These are phyloP conservation scores for Melipona beecheii DNA, from an alignment of 2,888 invertebrate species.

Conservation along the genomic window DNA sequence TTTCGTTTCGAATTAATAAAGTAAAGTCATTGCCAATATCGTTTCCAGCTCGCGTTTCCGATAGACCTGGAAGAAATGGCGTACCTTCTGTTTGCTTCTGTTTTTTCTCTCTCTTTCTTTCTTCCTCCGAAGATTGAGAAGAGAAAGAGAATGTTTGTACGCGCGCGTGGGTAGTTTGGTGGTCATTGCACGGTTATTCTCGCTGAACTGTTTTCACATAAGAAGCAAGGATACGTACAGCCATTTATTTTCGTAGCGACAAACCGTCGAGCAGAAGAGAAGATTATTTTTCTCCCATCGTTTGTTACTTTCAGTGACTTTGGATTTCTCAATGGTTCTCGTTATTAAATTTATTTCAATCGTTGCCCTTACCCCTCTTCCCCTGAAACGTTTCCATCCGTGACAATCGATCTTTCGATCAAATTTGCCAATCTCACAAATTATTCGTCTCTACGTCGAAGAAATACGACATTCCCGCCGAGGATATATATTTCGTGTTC, in stretches of 20 bases:
- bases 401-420: background rate
- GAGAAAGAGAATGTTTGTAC: background rate
- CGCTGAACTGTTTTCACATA: background rate
- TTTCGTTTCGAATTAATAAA: background rate
- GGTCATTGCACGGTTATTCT: background rate
- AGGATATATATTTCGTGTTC: background rate
- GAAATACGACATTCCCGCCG: too few species aligned
- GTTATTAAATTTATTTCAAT: slow-evolving; percentile 26
- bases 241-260: slow-evolving; percentile 43
- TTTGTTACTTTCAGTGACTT: slow-evolving; percentile 38
- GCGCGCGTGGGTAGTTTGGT: background rate
- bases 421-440: background rate
- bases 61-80: background rate
- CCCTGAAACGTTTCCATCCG: slow-evolving; percentile 11
- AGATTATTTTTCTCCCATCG: slow-evolving; percentile 43
- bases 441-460: too few species aligned
- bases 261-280: slow-evolving; percentile 21
- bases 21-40: background rate
- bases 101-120: background rate
- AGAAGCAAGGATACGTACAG: too few species aligned
- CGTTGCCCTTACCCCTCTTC: slow-evolving; percentile 11
- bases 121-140: background rate
- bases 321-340: background rate
- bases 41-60: background rate
- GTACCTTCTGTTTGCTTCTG: background rate